A percentile compares a stretch with the other conserved stretches of the same genome.
phyloP scores from a whole-genome alignment of 1,140 invertebrate genomes.

The Limonius californicus region DNA sequence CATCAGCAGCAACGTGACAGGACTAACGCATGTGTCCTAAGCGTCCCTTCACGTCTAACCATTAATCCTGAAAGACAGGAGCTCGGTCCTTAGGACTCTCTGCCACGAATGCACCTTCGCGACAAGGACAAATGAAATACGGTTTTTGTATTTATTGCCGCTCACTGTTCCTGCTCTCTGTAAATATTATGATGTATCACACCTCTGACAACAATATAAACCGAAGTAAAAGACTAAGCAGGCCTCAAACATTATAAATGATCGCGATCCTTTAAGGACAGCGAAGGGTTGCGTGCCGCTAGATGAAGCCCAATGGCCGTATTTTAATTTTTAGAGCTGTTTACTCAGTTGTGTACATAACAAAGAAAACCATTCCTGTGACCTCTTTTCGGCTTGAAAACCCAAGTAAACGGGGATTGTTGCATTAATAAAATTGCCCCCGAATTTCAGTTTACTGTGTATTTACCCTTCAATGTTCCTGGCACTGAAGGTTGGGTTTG shows the following conservation, averaged over 20 bases:
- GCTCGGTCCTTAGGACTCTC: background rate
- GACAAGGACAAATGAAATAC: background rate
- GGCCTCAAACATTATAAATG: background rate
- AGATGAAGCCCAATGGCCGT: background rate
- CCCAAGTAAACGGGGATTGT: background rate
- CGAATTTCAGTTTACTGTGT: too few relatives aligned
- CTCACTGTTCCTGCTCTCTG: background rate
- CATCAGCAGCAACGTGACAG: background rate
- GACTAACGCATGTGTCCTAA: background rate
- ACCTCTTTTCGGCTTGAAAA: background rate
- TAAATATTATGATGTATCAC: background rate
- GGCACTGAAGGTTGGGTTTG: too few relatives aligned
- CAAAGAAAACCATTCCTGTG: background rate
- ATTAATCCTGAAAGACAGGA: background rate
- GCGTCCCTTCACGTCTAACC: slow-evolving; percentile 1
- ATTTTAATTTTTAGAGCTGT: background rate
- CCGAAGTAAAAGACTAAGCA: background rate
- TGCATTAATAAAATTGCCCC: background rate
- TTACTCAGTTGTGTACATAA: background rate
- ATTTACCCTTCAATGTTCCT: too few relatives aligned
- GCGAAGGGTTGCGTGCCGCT: background rate
- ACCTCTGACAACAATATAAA: background rate
- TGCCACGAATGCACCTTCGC: background rate
- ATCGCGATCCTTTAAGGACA: background rate
- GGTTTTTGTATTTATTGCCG: background rate